Percentiles rank a stretch among this genome's conserved stretches.
phyloP scores from a whole-genome alignment of 2,113 vertebrate species.

The Malurus elegans region DNA sequence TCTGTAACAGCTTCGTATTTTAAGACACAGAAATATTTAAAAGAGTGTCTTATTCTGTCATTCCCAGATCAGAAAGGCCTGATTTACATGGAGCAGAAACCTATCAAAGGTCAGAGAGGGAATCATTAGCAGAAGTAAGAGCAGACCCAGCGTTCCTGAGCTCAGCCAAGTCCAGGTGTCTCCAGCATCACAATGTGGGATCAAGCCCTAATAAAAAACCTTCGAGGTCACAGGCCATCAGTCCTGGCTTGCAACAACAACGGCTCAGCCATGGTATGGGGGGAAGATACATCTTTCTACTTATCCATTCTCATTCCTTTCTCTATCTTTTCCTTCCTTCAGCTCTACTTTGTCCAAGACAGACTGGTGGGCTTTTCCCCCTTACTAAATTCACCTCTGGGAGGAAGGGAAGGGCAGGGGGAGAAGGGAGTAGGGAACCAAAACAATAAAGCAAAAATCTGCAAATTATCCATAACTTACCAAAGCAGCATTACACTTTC shows the following conservation, averaged over 20 bases:
- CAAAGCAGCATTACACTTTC: background rate
- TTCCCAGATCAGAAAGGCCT: background rate
- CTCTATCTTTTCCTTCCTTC: background rate
- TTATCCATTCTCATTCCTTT: background rate
- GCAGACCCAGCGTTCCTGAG: background rate
- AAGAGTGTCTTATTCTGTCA: background rate
- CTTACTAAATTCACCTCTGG: background rate
- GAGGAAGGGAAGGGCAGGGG: background rate
- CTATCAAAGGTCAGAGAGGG: background rate
- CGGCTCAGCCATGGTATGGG: background rate
- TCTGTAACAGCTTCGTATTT: background rate
- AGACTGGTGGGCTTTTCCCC: background rate
- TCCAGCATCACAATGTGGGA: background rate
- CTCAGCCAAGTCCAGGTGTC: background rate
- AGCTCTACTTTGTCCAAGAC: background rate
- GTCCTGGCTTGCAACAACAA: background rate
- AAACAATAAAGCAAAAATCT: background rate
- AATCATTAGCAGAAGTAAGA: background rate
- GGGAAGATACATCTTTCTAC: background rate
- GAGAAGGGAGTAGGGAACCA: accelerated
- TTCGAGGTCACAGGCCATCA: background rate
- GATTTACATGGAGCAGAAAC: background rate
- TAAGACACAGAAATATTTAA: background rate
- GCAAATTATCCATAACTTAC: background rate
- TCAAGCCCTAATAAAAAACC: background rate